phyloP scores from a whole-genome alignment of 2,113 vertebrate genomes.

The Ictalurus furcatus region DNA sequence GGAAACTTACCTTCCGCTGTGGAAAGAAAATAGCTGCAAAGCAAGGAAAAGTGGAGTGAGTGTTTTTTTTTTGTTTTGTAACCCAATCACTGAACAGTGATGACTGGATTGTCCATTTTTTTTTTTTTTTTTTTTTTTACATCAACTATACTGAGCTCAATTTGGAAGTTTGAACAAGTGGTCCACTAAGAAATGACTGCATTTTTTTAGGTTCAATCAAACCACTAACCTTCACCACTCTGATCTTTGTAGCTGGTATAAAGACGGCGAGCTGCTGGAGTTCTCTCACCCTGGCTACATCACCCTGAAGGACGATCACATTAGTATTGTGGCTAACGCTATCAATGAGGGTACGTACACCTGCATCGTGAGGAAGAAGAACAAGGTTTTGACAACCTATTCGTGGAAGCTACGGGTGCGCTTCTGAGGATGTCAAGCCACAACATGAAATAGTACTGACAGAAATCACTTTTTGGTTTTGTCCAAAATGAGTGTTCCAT shows the following conservation, averaged over 20 bases:
- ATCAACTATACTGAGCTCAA: neutral
- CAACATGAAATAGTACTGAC: slow-evolving; percentile 20
- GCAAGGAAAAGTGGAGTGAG: slow-evolving; percentile 95
- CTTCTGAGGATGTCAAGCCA: slow-evolving; percentile 63
- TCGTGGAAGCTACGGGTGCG: slow-evolving; percentile 91
- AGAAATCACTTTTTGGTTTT: slow-evolving; percentile 14
- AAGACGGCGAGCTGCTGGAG: slow-evolving; percentile 91
- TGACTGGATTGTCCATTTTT: neutral
- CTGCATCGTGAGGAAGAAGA: slow-evolving; percentile 87
- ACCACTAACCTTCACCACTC: slow-evolving; percentile 13
- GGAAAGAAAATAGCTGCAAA: slow-evolving; percentile 93
- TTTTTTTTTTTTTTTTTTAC: no score
- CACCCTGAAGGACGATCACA: slow-evolving; percentile 84
- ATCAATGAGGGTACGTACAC: slow-evolving; percentile 96
- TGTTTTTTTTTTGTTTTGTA: slow-evolving; percentile 50
- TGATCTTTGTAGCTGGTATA: slow-evolving; percentile 86
- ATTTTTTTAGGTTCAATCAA: slow-evolving; percentile 11
- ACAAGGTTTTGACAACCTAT: slow-evolving; percentile 87
- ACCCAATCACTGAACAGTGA: neutral
- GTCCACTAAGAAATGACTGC: neutral
- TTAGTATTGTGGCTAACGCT: slow-evolving; percentile 93
- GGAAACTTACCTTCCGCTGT: slow-evolving; percentile 90
- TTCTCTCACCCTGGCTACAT: slow-evolving; percentile 92
- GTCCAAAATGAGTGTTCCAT: neutral
- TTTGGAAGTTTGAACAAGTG: neutral